Evolutionary conservation across 2,797 vertebrate species (phyloP).

Genomic region (Hydrolagus colliei): DNA sequence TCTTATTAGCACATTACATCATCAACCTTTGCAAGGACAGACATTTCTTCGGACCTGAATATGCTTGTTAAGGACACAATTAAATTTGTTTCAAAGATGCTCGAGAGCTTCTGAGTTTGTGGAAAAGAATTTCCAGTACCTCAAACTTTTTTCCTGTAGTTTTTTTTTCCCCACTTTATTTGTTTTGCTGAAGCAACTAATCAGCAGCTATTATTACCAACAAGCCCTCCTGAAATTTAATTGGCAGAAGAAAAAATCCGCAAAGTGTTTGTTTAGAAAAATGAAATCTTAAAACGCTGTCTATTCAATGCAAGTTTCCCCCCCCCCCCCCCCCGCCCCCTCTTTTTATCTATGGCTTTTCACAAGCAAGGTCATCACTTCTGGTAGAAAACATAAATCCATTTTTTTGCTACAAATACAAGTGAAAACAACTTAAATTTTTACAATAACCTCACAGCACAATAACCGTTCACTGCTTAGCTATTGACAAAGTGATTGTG

Average conservation of each 20-base stretch:
- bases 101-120: constrained; percentile 75
- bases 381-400: constrained; percentile 7
- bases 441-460: constrained; percentile 7
- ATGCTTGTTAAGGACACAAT: constrained; percentile 82
- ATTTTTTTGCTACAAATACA: constrained; percentile 28
- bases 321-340: neutral
- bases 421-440: constrained; percentile 28
- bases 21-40: constrained; percentile 81
- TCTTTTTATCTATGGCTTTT: constrained; percentile 20
- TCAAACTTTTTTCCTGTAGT: constrained; percentile 54
- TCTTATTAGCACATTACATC: constrained; percentile 78
- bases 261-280: constrained; percentile 21
- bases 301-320: neutral
- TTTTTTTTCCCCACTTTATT: constrained; percentile 60
- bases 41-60: constrained; percentile 73
- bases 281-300: neutral
- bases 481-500: constrained; percentile 7
- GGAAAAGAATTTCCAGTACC: constrained; percentile 69
- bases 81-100: constrained; percentile 87
- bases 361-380: constrained; percentile 13
- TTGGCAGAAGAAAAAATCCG: constrained; percentile 56
- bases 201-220: constrained; percentile 47
- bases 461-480: neutral
- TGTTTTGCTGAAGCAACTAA: constrained; percentile 62
- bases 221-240: constrained; percentile 66